Base-by-base conservation (phyloP, 2,113 vertebrate genomes). In the Clarias magur region DNA sequence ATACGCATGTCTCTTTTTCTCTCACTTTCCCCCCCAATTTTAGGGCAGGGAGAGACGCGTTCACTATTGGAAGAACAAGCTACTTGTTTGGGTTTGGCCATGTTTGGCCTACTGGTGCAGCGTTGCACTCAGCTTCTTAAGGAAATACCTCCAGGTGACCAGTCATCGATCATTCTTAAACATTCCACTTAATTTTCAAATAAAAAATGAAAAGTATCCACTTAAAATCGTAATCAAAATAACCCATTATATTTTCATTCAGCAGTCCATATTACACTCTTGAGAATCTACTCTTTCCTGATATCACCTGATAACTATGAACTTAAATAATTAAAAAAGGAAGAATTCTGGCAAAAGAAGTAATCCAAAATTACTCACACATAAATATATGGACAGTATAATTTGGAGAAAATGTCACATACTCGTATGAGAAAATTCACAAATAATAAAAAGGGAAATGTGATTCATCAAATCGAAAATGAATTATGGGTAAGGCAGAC, bases 21-120 rank as follows among this genome's bases (percentile, higher is more conserved):
- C 11, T 23, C 23, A 21, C 27, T 73, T 6, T 82, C 30, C 27
- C 86, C 56, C 73, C 53, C 90, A 0, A 76, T 86, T 94, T 94
- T 91, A 72, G 92, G 93, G 23, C 93, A 92, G 3, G 93, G 91
- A 56, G 97, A 98, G 19, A 93, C 95, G 34, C 96, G 98, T 72
- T 98, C 97, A 0, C 93, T 96, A 85, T 94, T 98, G 89, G 97
- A 98, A 90, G 98, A 99, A 56, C 98, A 99, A 92, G 96, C 96
- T 90, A 96, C 96, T 0, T 95, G 95, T 53, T 92, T 99, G 86
- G 98, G 98, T 21, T 95, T 99, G 72, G 94, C 96, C 89, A 98
- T 99, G 97, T 99, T 99, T 89, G 95, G 96, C 0, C 93, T 98
- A 3, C 91, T 99, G 89, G 97, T 99, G 80, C 95, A 93, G 89